Percentiles rank a stretch among this genome's conserved stretches.
Conservation (phyloP, 2,113 vertebrate species). For the Tenrec ecaudatus region DNA sequence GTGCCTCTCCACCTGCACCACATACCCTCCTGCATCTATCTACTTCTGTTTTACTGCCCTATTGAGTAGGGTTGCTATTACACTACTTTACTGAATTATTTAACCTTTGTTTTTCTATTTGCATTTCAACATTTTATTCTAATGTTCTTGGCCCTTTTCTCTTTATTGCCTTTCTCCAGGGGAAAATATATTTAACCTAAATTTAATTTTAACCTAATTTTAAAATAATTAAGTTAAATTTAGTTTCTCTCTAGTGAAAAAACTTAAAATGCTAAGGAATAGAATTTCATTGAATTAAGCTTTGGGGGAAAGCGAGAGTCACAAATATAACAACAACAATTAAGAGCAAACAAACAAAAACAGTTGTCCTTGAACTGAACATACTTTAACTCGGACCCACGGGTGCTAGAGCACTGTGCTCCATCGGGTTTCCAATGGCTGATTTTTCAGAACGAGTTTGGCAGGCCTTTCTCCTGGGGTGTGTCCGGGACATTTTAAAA, state of each 20-base stretch:
- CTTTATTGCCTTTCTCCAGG: neutral
- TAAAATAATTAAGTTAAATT: conserved; percentile 28
- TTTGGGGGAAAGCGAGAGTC: neutral
- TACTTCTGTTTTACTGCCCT: neutral
- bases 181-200: neutral
- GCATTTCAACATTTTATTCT: neutral
- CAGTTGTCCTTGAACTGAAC: neutral
- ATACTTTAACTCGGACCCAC: too few relatives aligned
- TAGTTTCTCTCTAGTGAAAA: neutral
- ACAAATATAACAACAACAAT: neutral
- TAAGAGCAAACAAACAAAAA: too few relatives aligned
- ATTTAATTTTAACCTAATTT: neutral
- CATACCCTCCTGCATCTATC: too few relatives aligned
- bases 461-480: neutral
- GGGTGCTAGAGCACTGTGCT: neutral
- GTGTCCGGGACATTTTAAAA: neutral
- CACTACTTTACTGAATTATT: neutral
- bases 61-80: accelerated
- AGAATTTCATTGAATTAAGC: neutral
- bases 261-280: neutral
- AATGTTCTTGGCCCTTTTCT: neutral
- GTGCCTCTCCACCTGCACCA: neutral
- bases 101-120: neutral
- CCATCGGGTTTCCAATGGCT: neutral
- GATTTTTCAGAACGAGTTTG: neutral